Percentiles rank a stretch among this genome's conserved stretches.
Conservation (phyloP, 2,113 vertebrate species). For the Bambusicola thoracicus region DNA sequence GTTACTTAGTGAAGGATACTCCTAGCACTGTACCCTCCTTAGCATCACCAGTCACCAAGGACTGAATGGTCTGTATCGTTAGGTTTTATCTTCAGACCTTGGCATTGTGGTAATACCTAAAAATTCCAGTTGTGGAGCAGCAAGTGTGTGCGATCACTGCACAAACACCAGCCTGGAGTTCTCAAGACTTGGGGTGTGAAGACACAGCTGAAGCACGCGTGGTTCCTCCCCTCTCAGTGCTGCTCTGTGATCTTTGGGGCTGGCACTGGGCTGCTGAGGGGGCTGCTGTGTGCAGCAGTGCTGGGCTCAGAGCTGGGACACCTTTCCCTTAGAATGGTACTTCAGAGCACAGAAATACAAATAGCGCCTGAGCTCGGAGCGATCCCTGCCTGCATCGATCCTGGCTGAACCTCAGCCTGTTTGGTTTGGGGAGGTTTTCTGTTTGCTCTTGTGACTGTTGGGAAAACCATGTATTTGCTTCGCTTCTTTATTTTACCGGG, state of each 20-base stretch:
- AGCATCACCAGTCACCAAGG: neutral
- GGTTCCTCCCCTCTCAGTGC: neutral
- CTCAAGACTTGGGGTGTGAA: neutral
- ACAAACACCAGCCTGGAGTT: neutral
- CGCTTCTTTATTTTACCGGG: neutral
- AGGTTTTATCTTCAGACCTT: neutral
- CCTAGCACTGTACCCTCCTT: neutral
- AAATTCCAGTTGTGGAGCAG: neutral
- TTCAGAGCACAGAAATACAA: neutral
- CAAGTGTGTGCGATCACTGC: rapidly evolving
- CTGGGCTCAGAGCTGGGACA: neutral
- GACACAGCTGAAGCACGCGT: rapidly evolving
- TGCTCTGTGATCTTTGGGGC: neutral
- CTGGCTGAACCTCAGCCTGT: neutral
- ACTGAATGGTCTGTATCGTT: neutral
- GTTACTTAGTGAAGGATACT: neutral
- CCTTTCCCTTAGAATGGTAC: neutral
- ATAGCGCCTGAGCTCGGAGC: neutral
- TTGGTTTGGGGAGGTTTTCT: neutral
- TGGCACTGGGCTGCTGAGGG: neutral
- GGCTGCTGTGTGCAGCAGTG: neutral
- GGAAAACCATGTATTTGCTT: neutral
- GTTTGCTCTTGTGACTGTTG: neutral
- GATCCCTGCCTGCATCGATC: neutral
- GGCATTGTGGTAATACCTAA: neutral